These are phyloP conservation scores for Odontophorus gujanensis DNA, from an alignment of 2,113 vertebrate species.

Conservation along the genomic window DNA sequence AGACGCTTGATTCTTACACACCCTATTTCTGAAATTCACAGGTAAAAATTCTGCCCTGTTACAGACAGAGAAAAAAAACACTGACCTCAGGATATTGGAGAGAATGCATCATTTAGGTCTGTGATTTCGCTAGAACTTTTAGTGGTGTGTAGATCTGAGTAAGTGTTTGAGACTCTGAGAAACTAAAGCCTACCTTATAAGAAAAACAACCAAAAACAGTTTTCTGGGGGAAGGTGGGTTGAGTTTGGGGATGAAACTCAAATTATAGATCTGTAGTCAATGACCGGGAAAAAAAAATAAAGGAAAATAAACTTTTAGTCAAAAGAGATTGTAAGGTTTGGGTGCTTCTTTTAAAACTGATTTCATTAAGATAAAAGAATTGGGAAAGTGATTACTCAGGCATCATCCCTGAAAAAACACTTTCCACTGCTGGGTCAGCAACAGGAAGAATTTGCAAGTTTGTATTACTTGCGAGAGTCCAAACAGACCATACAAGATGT, in stretches of 20 bases:
- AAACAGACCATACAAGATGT: background rate
- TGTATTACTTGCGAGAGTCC: background rate
- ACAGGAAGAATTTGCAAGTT: background rate
- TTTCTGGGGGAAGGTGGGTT: background rate
- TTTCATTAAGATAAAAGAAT: background rate
- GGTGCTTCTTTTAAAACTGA: background rate
- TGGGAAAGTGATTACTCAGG: background rate
- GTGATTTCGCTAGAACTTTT: background rate
- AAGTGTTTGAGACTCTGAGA: background rate
- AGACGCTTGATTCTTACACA: background rate
- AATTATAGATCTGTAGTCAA: background rate
- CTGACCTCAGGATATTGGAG: background rate
- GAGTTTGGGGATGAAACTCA: background rate
- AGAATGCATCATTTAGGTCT: background rate
- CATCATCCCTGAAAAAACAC: background rate
- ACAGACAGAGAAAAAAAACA: background rate
- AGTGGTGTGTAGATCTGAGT: background rate
- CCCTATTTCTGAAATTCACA: background rate
- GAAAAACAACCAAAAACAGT: background rate
- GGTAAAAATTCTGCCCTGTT: background rate
- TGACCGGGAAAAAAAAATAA: background rate
- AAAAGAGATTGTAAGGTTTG: background rate
- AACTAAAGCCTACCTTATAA: background rate
- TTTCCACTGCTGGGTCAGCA: background rate
- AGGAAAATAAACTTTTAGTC: background rate